phyloP scores from a whole-genome alignment of 2,888 invertebrate species.

The Apocheima hispidaria region DNA sequence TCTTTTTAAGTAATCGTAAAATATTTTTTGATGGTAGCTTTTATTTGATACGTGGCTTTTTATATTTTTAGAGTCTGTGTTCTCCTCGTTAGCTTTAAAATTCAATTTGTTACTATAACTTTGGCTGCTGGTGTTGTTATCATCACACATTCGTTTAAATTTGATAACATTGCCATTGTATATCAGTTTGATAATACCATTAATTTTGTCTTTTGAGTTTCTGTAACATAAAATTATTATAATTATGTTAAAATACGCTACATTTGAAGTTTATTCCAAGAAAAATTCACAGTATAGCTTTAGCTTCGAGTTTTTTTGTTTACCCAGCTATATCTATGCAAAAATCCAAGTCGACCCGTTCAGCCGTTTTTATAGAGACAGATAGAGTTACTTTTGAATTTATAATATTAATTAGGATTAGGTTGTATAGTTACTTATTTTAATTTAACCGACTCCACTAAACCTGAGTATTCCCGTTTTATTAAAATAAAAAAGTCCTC shows the following conservation, averaged over 20 bases:
- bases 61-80: slow-evolving; percentile 1
- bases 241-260: background rate
- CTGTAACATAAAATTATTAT: slow-evolving; percentile 49
- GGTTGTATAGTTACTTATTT: too few relatives aligned
- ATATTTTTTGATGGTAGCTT: slow-evolving; percentile 52
- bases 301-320: too few relatives aligned
- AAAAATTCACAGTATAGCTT: too few relatives aligned
- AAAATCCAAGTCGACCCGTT: too few relatives aligned
- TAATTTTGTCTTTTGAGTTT: slow-evolving; percentile 55
- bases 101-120: slow-evolving; percentile 1
- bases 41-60: slow-evolving; percentile 39
- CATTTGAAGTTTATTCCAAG: too few relatives aligned
- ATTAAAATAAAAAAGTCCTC: too few relatives aligned
- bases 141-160: slow-evolving; percentile 45
- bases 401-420: too few relatives aligned
- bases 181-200: slow-evolving; percentile 65
- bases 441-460: too few relatives aligned
- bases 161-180: slow-evolving; percentile 69
- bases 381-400: too few relatives aligned
- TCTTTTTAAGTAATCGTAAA: slow-evolving; percentile 57
- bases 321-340: too few relatives aligned
- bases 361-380: too few relatives aligned
- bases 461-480: too few relatives aligned
- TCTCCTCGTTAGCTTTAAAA: slow-evolving; percentile 7
- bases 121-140: background rate